Conservation (phyloP, 2,113 vertebrate genomes). For the Pseudorasbora parva region DNA sequence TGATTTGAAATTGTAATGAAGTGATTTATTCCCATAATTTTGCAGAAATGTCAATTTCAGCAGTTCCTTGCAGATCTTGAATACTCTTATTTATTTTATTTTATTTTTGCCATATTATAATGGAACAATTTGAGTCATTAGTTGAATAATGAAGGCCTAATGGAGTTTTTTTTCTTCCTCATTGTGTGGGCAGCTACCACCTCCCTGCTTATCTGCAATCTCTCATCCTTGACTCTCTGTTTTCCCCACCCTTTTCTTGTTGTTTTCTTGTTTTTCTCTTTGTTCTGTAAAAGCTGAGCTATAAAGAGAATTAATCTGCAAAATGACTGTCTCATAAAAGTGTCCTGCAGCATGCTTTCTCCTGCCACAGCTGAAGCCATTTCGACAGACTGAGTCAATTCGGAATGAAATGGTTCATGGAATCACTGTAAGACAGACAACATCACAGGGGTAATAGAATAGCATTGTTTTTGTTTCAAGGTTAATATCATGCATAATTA, state of each 20-base stretch:
- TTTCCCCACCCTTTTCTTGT: neutral
- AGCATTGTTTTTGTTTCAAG: constrained; percentile 42
- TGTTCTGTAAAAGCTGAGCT: constrained; percentile 7
- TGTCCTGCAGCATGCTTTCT: constrained; percentile 14
- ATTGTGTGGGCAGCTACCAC: neutral
- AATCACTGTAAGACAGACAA: constrained; percentile 32
- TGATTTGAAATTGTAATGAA: neutral
- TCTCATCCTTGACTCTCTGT: neutral
- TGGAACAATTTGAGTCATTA: constrained; percentile 33
- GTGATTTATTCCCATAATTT: neutral
- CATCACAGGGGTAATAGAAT: constrained; percentile 28
- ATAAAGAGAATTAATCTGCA: constrained; percentile 20
- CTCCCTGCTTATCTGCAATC: neutral
- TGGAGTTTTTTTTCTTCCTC: neutral
- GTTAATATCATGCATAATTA: constrained; percentile 41
- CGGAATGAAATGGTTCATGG: constrained; percentile 14
- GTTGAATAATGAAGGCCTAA: constrained; percentile 20
- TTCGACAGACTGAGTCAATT: constrained; percentile 9
- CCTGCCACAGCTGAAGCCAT: constrained; percentile 5
- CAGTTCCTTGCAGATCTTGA: neutral
- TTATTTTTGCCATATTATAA: neutral
- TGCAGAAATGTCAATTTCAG: neutral
- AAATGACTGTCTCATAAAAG: constrained; percentile 26
- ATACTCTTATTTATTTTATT: neutral
- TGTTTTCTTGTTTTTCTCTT: constrained; percentile 18